Evolutionary conservation across 2,113 vertebrate genomes (phyloP).

Genomic region (Colaptes auratus): DNA sequence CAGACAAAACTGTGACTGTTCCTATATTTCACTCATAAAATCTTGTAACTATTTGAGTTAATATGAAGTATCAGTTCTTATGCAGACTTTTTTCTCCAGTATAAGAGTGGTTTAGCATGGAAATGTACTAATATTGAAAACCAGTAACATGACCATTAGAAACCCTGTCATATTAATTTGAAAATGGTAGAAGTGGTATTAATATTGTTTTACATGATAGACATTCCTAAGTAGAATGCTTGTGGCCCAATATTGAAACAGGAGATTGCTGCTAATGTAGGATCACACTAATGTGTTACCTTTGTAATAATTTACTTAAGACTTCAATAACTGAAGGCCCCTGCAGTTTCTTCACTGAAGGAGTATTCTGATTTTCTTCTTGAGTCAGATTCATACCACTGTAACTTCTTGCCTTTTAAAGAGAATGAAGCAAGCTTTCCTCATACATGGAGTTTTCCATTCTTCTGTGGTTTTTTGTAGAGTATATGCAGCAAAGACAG

Average conservation of each 20-base stretch:
- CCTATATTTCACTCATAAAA: neutral
- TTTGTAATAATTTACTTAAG: neutral
- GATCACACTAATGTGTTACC: neutral
- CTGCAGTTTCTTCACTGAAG: neutral
- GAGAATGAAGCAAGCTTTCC: neutral
- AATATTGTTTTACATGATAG: neutral
- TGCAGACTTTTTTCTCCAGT: neutral
- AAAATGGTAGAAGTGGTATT: neutral
- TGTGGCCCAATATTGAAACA: neutral
- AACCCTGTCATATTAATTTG: conserved; percentile 11
- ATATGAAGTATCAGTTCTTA: neutral
- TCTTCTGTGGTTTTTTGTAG: neutral
- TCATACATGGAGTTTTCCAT: neutral
- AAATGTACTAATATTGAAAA: neutral
- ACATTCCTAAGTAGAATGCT: neutral
- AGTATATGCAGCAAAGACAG: neutral
- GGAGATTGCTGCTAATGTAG: neutral
- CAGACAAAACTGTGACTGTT: neutral
- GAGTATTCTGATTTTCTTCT: neutral
- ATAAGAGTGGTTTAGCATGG: neutral
- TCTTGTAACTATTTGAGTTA: neutral
- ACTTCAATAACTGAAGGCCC: neutral
- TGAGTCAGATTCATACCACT: neutral
- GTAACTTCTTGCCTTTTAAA: neutral
- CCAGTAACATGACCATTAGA: neutral